Evolutionary conservation across 2,888 invertebrate genomes (phyloP), one percentile per base, ranked within the genome.

Genomic region (Nowickia ferox): DNA sequence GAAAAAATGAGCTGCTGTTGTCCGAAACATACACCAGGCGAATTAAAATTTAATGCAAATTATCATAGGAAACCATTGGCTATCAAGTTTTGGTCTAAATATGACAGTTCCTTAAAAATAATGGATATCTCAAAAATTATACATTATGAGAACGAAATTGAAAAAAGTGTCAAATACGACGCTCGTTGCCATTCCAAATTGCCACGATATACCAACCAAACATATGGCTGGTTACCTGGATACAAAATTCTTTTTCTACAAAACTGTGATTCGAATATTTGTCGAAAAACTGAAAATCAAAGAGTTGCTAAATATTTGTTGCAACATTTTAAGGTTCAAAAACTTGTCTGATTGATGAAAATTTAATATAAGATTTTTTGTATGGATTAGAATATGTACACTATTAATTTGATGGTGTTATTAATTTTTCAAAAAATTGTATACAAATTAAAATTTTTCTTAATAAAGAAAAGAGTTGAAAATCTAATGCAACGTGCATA

Each of bases 201-300:
- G 5, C 86, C 86, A 15, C 79, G 79, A 11, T 87, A 77, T 55
- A 75, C 80, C 30, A 87, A 75, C 66, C 86, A 87, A 61, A 79
- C 59, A 22, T 86, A 87, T 69, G 87, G 87, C 6, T 87, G 87
- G 87, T 55, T 84, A n/a, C 82, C 84, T 22, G 84, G 84, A 15
- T 71, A 86, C 61, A 83, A 84, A 77, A 72, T 86, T 46, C 59
- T 55, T 44, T 63, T 72, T 38, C 30, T 86, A 9, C 81, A 87
- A 48, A 17, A 19, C 17, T 86, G 84, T 38, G 79, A 86, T 59
- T 48, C 51, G 13, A 57, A 74, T 61, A 51, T 77, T 42, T 46
- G 30, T 10, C 51, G n/a, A n/a, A 42, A 46, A 13, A 46, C 51
- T 30, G 55, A 55, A 2, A 69, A 19, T 30, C 68, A 69, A 17